phyloP scores from a whole-genome alignment of 2,113 vertebrate genomes.

The Empidonax alnorum region DNA sequence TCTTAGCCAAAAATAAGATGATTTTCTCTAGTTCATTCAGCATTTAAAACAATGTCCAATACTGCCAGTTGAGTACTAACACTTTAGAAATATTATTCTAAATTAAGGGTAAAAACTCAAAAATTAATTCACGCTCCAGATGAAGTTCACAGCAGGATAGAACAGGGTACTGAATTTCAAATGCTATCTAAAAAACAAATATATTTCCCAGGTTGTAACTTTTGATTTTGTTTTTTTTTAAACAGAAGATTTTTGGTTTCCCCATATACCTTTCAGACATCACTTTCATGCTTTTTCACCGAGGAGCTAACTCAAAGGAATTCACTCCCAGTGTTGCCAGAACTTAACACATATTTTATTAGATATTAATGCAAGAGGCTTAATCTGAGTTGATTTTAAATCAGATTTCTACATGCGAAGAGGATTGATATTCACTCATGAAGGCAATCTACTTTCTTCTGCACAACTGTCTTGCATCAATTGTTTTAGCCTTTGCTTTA shows the following conservation, averaged over 20 bases:
- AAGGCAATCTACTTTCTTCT: background rate
- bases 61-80: background rate
- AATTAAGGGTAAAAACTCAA: background rate
- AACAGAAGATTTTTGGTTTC: background rate
- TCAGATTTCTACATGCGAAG: background rate
- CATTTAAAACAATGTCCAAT: background rate
- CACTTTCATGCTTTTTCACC: background rate
- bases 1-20: background rate
- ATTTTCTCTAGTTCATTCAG: background rate
- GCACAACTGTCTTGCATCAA: background rate
- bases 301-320: background rate
- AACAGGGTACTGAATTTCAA: background rate
- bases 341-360: background rate
- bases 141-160: background rate
- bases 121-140: background rate
- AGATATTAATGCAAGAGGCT: background rate
- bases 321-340: background rate
- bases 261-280: background rate
- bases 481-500: background rate
- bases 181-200: background rate
- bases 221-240: background rate
- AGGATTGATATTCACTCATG: background rate
- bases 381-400: background rate
- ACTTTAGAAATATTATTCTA: background rate
- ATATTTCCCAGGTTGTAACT: background rate